Conservation (phyloP, 2,888 invertebrate genomes). For the Electrophaes corylata region DNA sequence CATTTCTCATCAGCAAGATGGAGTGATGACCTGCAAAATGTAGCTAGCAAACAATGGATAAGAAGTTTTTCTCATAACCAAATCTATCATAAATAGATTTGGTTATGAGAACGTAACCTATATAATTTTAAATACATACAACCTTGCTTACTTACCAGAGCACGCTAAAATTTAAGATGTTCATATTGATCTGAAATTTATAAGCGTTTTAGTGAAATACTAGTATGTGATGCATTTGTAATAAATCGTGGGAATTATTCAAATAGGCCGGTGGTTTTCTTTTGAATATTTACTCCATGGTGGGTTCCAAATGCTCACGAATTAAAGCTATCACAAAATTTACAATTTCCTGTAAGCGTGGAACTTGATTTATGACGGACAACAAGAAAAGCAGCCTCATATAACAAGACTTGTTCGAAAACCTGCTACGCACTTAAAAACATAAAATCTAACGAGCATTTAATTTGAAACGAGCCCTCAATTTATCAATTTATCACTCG, state of each 20-base stretch:
- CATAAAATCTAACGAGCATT: conserved; percentile 45
- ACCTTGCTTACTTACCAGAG: too few species aligned
- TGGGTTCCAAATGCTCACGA: conserved; percentile 16
- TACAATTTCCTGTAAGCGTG: conserved; percentile 35
- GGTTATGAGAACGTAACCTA: too few species aligned
- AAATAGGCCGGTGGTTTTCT: neutral
- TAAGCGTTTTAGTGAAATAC: too few species aligned
- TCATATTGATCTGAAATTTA: too few species aligned
- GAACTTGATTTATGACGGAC: conserved; percentile 34
- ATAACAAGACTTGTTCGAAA: conserved; percentile 31
- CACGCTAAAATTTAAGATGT: too few species aligned
- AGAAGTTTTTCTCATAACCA: too few species aligned
- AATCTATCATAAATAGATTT: too few species aligned
- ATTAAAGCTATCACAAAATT: conserved; percentile 21
- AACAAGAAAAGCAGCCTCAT: conserved; percentile 33
- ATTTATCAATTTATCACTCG: conserved; percentile 44
- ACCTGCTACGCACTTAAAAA: conserved; percentile 40
- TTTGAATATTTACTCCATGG: neutral
- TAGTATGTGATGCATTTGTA: neutral
- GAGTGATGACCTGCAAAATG: too few species aligned
- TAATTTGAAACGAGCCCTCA: conserved; percentile 41
- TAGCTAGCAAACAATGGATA: too few species aligned
- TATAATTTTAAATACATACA: too few species aligned
- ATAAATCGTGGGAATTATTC: conserved; percentile 17
- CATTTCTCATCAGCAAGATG: too few species aligned